Percentiles rank a stretch among this genome's conserved stretches.
Conservation (phyloP, 2,113 vertebrate species). For the Chrysemys picta region DNA sequence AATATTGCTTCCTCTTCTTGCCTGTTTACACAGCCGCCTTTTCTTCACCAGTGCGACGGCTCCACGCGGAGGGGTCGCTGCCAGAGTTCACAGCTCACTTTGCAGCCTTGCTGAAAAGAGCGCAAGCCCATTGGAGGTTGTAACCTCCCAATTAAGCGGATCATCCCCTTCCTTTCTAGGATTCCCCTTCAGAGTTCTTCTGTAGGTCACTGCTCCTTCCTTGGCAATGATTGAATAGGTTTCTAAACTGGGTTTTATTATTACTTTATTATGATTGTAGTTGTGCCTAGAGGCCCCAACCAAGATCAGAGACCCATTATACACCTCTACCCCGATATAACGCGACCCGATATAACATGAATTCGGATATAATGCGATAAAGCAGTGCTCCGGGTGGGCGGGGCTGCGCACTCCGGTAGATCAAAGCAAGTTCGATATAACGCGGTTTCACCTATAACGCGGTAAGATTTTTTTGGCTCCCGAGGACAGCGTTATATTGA, state of each 20-base stretch:
- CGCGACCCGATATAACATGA: too few relatives aligned
- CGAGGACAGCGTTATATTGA: too few relatives aligned
- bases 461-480: too few relatives aligned
- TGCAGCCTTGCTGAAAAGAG: neutral
- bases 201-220: neutral
- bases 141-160: neutral
- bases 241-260: neutral
- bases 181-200: slow-evolving; percentile 8
- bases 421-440: too few relatives aligned
- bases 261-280: neutral
- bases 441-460: too few relatives aligned
- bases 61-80: neutral
- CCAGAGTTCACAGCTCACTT: neutral
- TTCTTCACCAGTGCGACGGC: neutral
- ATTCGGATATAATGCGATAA: too few relatives aligned
- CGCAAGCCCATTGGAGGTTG: neutral
- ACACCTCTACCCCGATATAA: too few relatives aligned
- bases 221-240: neutral
- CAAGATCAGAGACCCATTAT: neutral
- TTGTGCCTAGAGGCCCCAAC: neutral
- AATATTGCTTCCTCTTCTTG: neutral
- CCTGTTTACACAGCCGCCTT: slow-evolving; percentile 42
- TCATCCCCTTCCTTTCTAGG: slow-evolving; percentile 11
- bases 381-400: too few relatives aligned
- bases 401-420: too few relatives aligned